Evolutionary conservation across 2,888 invertebrate species (phyloP).

Genomic region (Axea sp.): DNA sequence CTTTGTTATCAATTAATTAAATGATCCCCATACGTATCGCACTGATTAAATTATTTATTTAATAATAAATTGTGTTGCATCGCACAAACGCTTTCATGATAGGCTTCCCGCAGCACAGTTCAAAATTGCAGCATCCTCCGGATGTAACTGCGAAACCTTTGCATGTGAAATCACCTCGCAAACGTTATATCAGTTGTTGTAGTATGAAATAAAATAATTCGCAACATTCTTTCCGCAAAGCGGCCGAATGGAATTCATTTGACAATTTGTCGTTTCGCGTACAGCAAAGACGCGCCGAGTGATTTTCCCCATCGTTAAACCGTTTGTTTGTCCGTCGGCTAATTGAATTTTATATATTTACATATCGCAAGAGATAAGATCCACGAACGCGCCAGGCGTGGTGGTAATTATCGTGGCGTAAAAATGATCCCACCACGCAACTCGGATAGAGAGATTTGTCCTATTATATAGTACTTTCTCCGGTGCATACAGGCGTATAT

Average conservation of each 20-base stretch:
- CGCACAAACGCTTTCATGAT: conserved; percentile 24
- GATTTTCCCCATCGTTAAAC: conserved; percentile 1
- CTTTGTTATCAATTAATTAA: background rate
- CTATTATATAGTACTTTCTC: conserved; percentile 60
- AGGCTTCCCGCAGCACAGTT: conserved; percentile 26
- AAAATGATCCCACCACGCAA: conserved; percentile 49
- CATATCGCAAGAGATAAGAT: conserved; percentile 33
- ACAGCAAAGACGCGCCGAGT: no score
- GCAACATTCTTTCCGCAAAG: background rate
- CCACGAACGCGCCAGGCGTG: conserved; percentile 29
- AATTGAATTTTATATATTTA: no score
- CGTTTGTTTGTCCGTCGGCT: no score
- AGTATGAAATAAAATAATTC: no score
- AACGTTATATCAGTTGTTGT: conserved; percentile 12
- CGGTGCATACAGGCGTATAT: conserved; percentile 38
- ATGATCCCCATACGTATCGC: background rate
- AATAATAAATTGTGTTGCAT: background rate
- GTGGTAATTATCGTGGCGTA: conserved; percentile 33
- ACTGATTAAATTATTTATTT: conserved; percentile 12
- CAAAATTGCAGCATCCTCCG: conserved; percentile 57
- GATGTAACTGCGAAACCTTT: conserved; percentile 48
- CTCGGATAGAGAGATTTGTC: conserved; percentile 52
- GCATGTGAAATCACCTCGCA: conserved; percentile 22
- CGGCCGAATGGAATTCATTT: no score
- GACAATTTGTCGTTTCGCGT: no score